These are phyloP conservation scores for Microtus oregoni DNA, from an alignment of 2,113 vertebrate genomes.

Conservation along the genomic window DNA sequence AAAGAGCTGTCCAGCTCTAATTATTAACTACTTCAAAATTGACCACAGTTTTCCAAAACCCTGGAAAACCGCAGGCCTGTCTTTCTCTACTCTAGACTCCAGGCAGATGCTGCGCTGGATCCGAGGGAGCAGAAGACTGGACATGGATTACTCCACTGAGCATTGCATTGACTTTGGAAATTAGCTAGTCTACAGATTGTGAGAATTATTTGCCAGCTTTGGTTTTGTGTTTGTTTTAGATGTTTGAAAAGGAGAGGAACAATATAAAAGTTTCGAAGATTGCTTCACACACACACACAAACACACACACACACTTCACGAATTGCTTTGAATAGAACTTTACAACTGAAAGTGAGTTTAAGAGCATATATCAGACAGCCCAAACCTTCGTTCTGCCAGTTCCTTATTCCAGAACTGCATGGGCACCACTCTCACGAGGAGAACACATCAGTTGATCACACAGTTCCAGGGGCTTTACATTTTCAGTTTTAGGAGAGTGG, in stretches of 20 bases:
- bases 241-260: background rate
- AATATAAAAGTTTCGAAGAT: background rate
- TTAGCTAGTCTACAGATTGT: background rate
- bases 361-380: background rate
- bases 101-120: background rate
- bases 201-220: background rate
- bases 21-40: conserved; percentile 8
- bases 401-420: background rate
- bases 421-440: background rate
- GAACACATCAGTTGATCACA: background rate
- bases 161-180: conserved; percentile 8
- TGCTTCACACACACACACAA: background rate
- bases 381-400: background rate
- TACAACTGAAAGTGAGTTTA: background rate
- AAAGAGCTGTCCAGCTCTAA: background rate
- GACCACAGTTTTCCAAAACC: background rate
- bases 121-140: background rate
- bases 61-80: background rate
- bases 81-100: background rate
- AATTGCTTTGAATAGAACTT: background rate
- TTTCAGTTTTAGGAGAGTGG: background rate
- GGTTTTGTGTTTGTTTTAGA: background rate
- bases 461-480: background rate
- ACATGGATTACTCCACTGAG: background rate
- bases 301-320: background rate